A percentile compares a stretch with the other conserved stretches of the same genome.
These are phyloP conservation scores for Conus canariensis DNA, from an alignment of 2,888 invertebrate species.

Conservation along the genomic window DNA sequence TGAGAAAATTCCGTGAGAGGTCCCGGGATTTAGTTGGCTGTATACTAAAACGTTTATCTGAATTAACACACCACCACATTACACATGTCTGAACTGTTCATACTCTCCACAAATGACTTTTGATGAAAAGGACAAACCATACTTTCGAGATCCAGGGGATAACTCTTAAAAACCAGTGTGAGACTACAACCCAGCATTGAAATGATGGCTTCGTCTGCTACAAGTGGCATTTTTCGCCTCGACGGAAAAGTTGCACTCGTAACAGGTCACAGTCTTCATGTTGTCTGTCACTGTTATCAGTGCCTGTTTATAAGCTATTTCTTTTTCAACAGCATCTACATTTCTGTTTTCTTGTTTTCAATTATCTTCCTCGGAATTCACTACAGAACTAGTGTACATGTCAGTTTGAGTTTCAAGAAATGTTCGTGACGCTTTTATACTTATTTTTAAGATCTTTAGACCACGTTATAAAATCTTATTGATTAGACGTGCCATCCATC, in stretches of 20 bases:
- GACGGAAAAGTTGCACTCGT: slow-evolving; percentile 4
- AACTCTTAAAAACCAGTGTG: background rate
- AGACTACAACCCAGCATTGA: background rate
- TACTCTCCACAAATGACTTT: too few relatives aligned
- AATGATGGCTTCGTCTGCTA: background rate
- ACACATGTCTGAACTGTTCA: too few relatives aligned
- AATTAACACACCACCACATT: too few relatives aligned
- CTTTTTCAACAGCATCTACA: background rate
- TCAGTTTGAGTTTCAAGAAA: too few relatives aligned
- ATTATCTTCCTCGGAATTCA: background rate
- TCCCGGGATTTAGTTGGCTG: too few relatives aligned
- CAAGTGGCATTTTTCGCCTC: background rate
- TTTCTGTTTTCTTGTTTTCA: background rate
- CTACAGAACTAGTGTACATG: background rate
- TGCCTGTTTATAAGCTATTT: background rate
- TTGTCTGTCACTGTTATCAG: background rate
- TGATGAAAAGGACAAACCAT: background rate
- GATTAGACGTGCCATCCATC: too few relatives aligned
- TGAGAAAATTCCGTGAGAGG: too few relatives aligned
- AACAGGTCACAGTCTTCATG: background rate
- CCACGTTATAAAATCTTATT: too few relatives aligned
- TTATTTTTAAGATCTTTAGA: too few relatives aligned
- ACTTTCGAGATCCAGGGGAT: background rate
- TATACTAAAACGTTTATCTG: too few relatives aligned
- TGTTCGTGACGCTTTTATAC: too few relatives aligned